Base-by-base conservation (phyloP, 1,140 invertebrate species). In the Procambarus virginalis region DNA sequence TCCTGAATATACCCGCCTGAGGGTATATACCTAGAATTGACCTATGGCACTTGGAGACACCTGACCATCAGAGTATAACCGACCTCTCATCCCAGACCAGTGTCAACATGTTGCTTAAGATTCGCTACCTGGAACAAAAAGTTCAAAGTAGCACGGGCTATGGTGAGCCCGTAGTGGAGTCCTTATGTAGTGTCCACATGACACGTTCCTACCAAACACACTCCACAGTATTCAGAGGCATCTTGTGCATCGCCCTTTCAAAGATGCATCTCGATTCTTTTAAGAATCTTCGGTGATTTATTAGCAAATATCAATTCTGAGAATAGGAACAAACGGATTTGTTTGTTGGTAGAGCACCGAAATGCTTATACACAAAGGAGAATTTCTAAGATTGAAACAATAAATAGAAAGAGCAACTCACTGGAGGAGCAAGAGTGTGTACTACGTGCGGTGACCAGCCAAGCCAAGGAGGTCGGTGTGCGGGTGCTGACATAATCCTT, bases 401-500 rank as follows among this genome's bases (percentile, higher is more conserved):
- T 17, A 64, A 64, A 64, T 17, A 64, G 60, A 64, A 64, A 8
- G 17, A 12, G 60, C 60, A 20, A 64, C 60, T 64, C 60, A 64
- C 60, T 64, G 60, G 10, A 4, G 60, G 14, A 17, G 60, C 20
- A 64, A 64, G 60, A 64, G 20, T 17, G 14, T 20, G 20, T 14
- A 20, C 60, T 14, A 64, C 20, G 60, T 9, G 60, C 4, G 60
- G 20, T 14, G 20, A 1, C 34, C 60, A 20, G 17, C 51, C 17
- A 58, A 64, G 60, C 17, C 60, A 64, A 64, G 60, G 12, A 20
- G 60, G 60, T 20, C 60, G 60, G 20, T 34, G 68, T 73, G 68
- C 68, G 68, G 68, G 68, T 10, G 68, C 14, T 73, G 68, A 73
- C 68, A 73, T 73, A 73, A 73, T 73, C 68, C 68, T 34, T n/a